A percentile compares a stretch with the other conserved stretches of the same genome.
Evolutionary conservation across 2,113 vertebrate species (phyloP).

Genomic region (Upupa epops): DNA sequence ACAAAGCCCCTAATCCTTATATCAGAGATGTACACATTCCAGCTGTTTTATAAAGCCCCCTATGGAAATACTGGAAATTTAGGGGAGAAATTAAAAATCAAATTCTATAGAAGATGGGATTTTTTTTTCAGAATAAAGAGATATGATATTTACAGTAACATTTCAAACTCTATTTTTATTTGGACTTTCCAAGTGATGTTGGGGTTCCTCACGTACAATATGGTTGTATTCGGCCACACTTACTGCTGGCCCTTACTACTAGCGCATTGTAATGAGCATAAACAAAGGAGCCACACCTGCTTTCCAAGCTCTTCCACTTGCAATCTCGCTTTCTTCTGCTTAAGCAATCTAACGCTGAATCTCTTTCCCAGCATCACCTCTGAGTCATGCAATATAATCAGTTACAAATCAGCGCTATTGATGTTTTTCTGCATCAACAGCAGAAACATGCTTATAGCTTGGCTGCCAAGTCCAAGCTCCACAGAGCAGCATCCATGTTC

Average conservation of each 20-base stretch:
- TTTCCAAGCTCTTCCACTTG: neutral
- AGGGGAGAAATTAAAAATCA: neutral
- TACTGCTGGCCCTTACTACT: neutral
- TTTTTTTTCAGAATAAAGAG: neutral
- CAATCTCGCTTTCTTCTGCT: neutral
- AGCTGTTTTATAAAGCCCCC: neutral
- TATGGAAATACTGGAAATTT: neutral
- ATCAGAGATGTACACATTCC: neutral
- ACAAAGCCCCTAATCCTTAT: neutral
- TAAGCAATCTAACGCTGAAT: neutral
- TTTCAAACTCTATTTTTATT: neutral
- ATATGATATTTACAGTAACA: neutral
- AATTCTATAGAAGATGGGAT: neutral
- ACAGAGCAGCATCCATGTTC: fast-evolving
- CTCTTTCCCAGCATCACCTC: neutral
- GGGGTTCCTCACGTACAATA: fast-evolving
- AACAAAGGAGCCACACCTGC: neutral
- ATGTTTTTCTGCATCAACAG: slow-evolving; percentile 3
- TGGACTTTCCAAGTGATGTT: neutral
- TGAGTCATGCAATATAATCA: neutral
- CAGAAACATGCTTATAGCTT: neutral
- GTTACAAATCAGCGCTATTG: neutral
- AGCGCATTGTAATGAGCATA: neutral
- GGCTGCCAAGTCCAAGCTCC: neutral
- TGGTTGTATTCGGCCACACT: fast-evolving